These are phyloP conservation scores for Rhinoraja longicauda DNA, from an alignment of 2,797 vertebrate genomes.

Conservation along the genomic window DNA sequence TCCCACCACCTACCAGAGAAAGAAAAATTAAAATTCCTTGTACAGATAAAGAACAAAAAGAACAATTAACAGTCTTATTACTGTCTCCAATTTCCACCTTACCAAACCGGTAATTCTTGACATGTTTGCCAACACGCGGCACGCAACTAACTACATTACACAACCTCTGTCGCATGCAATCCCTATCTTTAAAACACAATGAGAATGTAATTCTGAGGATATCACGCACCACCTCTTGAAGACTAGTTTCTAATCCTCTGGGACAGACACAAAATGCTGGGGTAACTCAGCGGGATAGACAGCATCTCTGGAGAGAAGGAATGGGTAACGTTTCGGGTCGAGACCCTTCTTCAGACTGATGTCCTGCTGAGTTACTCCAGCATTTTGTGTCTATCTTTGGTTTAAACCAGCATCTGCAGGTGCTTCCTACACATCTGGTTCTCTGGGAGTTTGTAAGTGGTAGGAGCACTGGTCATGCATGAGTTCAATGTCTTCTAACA, in stretches of 20 bases:
- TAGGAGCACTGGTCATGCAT: background rate
- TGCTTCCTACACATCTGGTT: no score
- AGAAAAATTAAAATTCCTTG: background rate
- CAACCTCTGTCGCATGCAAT: background rate
- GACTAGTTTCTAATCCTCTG: background rate
- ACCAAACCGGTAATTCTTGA: background rate
- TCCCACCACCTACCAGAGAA: conserved; percentile 72
- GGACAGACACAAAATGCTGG: no score
- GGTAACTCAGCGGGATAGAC: no score
- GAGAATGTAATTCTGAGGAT: background rate
- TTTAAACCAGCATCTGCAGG: no score
- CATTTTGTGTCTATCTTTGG: no score
- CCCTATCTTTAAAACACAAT: background rate
- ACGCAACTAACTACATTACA: background rate
- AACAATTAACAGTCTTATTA: background rate
- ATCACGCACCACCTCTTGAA: background rate
- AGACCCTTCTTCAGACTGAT: no score
- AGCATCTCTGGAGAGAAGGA: no score
- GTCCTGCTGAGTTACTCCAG: no score
- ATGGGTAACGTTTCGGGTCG: no score
- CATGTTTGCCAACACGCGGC: background rate
- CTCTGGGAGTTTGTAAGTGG: no score
- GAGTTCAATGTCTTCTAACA: background rate
- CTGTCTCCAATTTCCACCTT: background rate
- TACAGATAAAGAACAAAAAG: background rate